Conservation (phyloP, 2,797 vertebrate species). For the Kryptopterus vitreolus region DNA sequence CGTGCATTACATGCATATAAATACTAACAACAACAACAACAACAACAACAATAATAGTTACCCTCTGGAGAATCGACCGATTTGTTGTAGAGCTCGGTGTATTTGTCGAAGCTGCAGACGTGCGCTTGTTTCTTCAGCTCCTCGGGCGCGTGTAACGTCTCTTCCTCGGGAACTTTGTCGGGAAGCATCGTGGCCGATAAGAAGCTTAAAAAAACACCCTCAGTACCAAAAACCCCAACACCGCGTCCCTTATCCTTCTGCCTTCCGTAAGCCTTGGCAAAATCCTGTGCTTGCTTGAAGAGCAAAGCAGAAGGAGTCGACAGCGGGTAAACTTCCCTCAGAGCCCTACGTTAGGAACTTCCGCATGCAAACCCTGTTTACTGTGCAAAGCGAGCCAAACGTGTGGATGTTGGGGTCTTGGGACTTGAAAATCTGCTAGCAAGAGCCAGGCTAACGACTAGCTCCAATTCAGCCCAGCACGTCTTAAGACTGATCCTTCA, state of each 20-base stretch:
- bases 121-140: conserved; percentile 69
- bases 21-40: too few species aligned
- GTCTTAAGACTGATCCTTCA: not conserved
- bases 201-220: not conserved
- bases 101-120: conserved; percentile 73
- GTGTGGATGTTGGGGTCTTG: not conserved
- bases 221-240: not conserved
- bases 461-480: not conserved
- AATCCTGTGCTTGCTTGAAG: not conserved
- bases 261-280: not conserved
- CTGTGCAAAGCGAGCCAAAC: not conserved
- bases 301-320: not conserved
- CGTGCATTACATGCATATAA: too few species aligned
- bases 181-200: conserved; percentile 70
- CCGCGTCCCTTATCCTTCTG: not conserved
- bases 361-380: not conserved
- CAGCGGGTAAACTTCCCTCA: not conserved
- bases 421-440: not conserved
- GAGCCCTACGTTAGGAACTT: not conserved
- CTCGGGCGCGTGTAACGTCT: conserved; percentile 64
- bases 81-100: conserved; percentile 73
- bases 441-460: not conserved
- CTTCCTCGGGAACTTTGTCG: conserved; percentile 68
- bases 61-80: conserved; percentile 74
- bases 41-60: conserved; percentile 34